Conservation (phyloP, 2,113 vertebrate species). For the Corythornis vintsioides region DNA sequence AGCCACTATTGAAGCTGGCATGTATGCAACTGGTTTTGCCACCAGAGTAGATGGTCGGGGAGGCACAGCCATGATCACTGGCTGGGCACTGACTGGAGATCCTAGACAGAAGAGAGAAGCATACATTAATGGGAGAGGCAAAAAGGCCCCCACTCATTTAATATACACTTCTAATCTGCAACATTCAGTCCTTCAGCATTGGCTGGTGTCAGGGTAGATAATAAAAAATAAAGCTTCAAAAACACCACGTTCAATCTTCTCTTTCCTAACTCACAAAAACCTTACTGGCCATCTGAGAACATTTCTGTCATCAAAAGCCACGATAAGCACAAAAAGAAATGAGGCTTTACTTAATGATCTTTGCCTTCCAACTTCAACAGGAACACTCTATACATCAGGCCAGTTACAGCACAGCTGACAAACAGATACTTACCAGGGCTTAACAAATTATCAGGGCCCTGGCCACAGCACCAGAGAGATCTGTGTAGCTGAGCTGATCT, state of each 20-base stretch:
- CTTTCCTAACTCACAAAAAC: not conserved
- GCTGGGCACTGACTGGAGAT: conserved; percentile 92
- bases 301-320: not conserved
- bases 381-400: not conserved
- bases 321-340: not conserved
- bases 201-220: not conserved
- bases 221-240: not conserved
- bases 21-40: conserved; percentile 88
- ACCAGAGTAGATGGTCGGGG: conserved; percentile 80
- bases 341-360: not conserved
- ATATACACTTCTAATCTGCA: not conserved
- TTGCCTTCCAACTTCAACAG: not conserved
- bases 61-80: conserved; percentile 94
- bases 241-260: not conserved
- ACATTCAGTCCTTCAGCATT: not conserved
- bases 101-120: conserved; percentile 70
- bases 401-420: not conserved
- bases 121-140: not conserved
- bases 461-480: not conserved
- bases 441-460: not conserved
- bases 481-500: not conserved
- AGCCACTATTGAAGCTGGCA: conserved; percentile 86
- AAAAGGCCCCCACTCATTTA: not conserved
- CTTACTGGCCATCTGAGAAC: not conserved
- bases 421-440: not conserved